Evolutionary conservation across 2,797 vertebrate species (phyloP).

Genomic region (Gephyroberyx darwinii): DNA sequence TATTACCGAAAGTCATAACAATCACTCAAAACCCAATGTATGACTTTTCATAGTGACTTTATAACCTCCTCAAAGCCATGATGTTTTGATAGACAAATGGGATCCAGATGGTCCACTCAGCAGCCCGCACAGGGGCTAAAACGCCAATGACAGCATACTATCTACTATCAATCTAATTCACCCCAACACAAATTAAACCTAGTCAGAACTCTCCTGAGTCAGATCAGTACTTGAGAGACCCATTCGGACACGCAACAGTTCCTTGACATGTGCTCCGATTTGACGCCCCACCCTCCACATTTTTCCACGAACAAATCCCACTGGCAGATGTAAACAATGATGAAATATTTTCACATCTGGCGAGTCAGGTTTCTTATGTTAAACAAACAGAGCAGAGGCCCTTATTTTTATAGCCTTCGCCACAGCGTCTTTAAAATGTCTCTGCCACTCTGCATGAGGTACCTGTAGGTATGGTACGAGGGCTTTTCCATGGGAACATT

Average conservation of each 20-base stretch:
- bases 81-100: conserved; percentile 35
- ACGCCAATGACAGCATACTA: conserved; percentile 27
- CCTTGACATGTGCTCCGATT: conserved; percentile 10
- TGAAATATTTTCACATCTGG: conserved; percentile 43
- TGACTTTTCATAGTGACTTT: conserved; percentile 30
- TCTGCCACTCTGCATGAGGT: background rate
- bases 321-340: conserved; percentile 43
- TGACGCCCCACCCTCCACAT: conserved; percentile 12
- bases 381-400: conserved; percentile 41
- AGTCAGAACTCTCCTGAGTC: conserved; percentile 3
- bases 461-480: background rate
- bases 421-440: conserved; percentile 20
- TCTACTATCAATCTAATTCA: conserved; percentile 21
- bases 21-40: conserved; percentile 28
- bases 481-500: conserved; percentile 12
- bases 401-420: conserved; percentile 30
- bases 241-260: background rate
- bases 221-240: background rate
- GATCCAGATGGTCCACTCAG: conserved; percentile 23
- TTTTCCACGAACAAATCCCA: conserved; percentile 36
- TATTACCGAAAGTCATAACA: conserved; percentile 41
- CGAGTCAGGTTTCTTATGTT: conserved; percentile 32
- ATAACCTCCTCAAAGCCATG: conserved; percentile 17
- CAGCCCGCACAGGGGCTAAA: background rate
- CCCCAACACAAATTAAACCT: conserved; percentile 22